Evolutionary conservation across 2,888 invertebrate species (phyloP), one percentile per base, ranked within the genome.

Genomic region (Drosophila borealis): DNA sequence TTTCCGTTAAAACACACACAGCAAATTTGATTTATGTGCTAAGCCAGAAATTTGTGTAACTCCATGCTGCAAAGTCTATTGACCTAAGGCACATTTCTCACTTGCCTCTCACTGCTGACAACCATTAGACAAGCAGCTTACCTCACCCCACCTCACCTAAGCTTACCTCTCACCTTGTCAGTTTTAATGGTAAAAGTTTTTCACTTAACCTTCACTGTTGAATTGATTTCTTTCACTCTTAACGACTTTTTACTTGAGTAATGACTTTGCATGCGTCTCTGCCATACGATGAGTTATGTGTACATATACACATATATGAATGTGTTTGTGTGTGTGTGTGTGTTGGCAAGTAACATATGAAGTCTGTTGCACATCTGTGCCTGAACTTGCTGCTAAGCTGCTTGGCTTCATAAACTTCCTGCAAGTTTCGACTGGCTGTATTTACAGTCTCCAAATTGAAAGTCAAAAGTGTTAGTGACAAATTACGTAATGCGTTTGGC

Each of bases 171-270:
- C 64, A 80, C 82, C 76, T 70, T 85, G 73, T 85, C 81, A 69
- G 74, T 75, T 70, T 80, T 80, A 78, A 81, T 81, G 73, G 78
- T 17, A 62, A 81, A 81, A 81, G 42, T 81, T 81, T 81, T 81
- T 81, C 80, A 81, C 80, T 81, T 81, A 81, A 78, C 80, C 80
- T 77, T 81, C 69, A 75, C 62, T 67, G 71, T 55, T 81, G 75
- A 81, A 81, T 81, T 81, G 80, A 81, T 81, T 81, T 75, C 61
- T 74, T 62, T 78, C 46, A 70, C 65, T 62, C 68, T 68, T 82
- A 86, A 80, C 81, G 80, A 80, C 80, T 83, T 81, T 81, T 64
- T 65, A 72, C 80, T 62, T 80, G 84, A 80, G 84, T 78, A 80
- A 80, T 80, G 84, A 78, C 84, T 86, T 86, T 78, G 78, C 87